phyloP scores from a whole-genome alignment of 1,140 invertebrate species.

The Anoplolepis gracilipes region DNA sequence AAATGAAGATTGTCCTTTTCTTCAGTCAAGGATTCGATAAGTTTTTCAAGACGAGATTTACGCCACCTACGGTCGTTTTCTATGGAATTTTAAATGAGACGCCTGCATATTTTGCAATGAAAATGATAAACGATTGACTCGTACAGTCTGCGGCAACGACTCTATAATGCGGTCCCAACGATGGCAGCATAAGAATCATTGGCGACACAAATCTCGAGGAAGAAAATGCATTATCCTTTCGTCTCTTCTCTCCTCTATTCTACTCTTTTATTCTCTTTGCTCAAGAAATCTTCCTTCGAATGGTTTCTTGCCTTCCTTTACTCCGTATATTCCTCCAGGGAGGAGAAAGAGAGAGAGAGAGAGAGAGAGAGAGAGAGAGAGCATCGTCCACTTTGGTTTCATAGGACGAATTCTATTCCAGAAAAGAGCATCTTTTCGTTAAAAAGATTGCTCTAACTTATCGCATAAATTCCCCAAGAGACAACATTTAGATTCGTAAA shows the following conservation, averaged over 20 bases:
- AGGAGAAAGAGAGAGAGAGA: no score
- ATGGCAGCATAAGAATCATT: conserved; percentile 5
- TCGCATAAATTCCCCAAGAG: background rate
- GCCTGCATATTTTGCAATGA: background rate
- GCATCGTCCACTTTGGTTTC: conserved; percentile 37
- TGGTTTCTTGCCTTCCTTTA: background rate
- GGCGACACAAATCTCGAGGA: background rate
- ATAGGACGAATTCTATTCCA: background rate
- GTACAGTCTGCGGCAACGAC: background rate
- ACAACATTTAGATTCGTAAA: background rate
- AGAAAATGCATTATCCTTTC: conserved; percentile 58
- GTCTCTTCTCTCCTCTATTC: background rate
- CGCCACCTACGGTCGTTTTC: background rate
- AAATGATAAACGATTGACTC: conserved; percentile 25
- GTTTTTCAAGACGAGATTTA: conserved; percentile 4
- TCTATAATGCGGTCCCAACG: conserved; percentile 24
- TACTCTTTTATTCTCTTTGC: background rate
- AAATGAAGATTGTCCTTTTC: background rate
- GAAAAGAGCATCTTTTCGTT: conserved; percentile 2
- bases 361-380: no score
- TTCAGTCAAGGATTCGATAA: background rate
- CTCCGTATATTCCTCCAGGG: background rate
- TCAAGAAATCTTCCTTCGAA: conserved; percentile 22
- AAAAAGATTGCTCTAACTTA: conserved; percentile 7
- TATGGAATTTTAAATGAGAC: background rate